Evolutionary conservation across 2,888 invertebrate genomes (phyloP), one percentile per base, ranked within the genome.

Genomic region (Apoderus coryli): DNA sequence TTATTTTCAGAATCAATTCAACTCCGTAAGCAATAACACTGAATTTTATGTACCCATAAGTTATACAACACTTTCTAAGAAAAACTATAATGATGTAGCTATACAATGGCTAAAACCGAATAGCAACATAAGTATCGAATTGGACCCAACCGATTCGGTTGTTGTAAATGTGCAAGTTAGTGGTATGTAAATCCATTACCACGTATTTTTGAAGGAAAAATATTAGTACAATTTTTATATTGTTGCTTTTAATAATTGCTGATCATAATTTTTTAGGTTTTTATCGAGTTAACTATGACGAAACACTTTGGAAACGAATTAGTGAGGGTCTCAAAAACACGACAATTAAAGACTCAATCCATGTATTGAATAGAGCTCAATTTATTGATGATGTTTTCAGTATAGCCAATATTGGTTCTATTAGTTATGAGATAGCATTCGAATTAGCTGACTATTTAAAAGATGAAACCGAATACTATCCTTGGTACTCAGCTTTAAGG

Each of bases 311-410:
- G 74, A 40, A 59, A 2, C 51, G 60, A 10, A 63, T 72, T 22
- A 50, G 53, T 2, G 32, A 53, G 2, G 64, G 62, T 14, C 50
- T 67, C 1, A 55, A 59, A n/a, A 49, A 48, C 2, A 56, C 60
- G 13, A 63, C 65, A 16, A 36, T 41, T 1, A 49, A 32, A 1
- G n/a, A n/a, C n/a, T n/a, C n/a, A n/a, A 75, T 84, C 29, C 65
- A 75, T 39, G 65, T 68, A 24, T 53, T 72, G 7, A 81, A 81
- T 53, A 65, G 76, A 43, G 84, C 81, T 3, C 82, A 69, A 63
- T 63, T 78, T 13, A 67, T 90, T 7, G 80, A 89, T 45, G 92
- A 92, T 53, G 64, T 76, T 2, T 63, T 80, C 42, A 74, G 74
- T 54, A 63, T 79, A 33, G 82, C 80, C n/a, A 65, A 76, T 27